Base-by-base conservation (phyloP, 2,113 vertebrate genomes). In the Hippoglossus stenolepis region DNA sequence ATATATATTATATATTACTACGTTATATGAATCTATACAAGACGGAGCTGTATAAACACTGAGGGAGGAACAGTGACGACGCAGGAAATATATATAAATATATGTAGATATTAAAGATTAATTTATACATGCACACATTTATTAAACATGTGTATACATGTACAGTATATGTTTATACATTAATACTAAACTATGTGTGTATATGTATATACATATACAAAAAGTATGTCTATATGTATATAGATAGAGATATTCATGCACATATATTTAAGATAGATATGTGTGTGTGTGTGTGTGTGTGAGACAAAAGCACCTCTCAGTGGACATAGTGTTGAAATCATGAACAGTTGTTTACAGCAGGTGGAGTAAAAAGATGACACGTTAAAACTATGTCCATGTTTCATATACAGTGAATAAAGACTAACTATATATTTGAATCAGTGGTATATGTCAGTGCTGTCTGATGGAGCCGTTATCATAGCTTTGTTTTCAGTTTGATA, bases 301-400 rank as follows among this genome's bases (percentile, higher is more conserved):
- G 31, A 70, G 35, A 38, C 9, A 35, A 35, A 35, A 9, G 91
- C 88, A 20, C 70, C 91, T 79, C 78, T 80, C 53, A 74, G 85
- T 67, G 91, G 87, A 18, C 61, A 70, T 20, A 74, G 20, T 4
- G 53, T 5, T 14, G 63, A 85, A 61, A 3, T 35, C 6, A 24
- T 47, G 12, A 45, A 43, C 9, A 47, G 24, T 9, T 40, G 24
- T 47, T 47, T 43, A 72, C 28, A 65, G 54, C 56, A 54, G 10
- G 51, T 53, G 51, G 51, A 53, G 51, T 15, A 7, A 61, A 45
- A 40, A 57, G 58, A 26, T 26, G 11, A 5, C 45, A 40, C 28
- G 68, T 24, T 38, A 38, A 38, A 38, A 60, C 45, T 54, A 15
- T 11, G n/a, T 14, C 24, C 15, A 58, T 3, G 51, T 23, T 12